Base-by-base conservation (phyloP, 2,797 vertebrate genomes). In the Falco naumanni region DNA sequence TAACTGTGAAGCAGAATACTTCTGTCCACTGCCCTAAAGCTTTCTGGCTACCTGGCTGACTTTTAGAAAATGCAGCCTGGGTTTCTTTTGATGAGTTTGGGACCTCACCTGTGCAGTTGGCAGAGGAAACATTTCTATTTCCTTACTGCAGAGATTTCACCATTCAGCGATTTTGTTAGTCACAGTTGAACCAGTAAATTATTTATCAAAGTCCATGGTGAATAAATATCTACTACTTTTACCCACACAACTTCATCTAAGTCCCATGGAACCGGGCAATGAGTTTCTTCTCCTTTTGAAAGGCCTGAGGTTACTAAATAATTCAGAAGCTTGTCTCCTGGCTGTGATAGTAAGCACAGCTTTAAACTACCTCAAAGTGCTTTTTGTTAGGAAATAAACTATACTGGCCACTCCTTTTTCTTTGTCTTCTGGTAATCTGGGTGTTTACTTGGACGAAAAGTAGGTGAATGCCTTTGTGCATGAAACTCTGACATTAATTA, bases 191-290 rank as follows among this genome's bases (percentile, higher is more conserved):
- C 88, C 25, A 47, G 68, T 98, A 97, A 98, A 98, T 98, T 97
- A 98, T 98, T 98, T 97, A 98, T 98, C 97, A 97, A 98, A 98
- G 97, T 97, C 96, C 91, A 92, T 78, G 70, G 95, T 97, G 97
- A 98, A 97, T 96, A 97, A 98, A 96, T 97, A 97, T 92, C 96
- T 96, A 90, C 91, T 92, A 84, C 82, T 96, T 63, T 89, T 92
- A 97, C 90, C 80, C 96, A 91, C 95, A 97, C 93, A 96, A 97
- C 96, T 97, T 97, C 93, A 94, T 94, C 94, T 85, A 74, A 95
- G 96, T 97, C 97, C 97, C 94, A 79, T 68, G 97, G 97, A 98
- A 96, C 77, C 3, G 13, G 95, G 94, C 97, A 97, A 97, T 97
- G 97, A 97, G 96, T 97, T 98, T 97, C 90, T 96, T 97, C 95